phyloP scores from a whole-genome alignment of 2,888 invertebrate genomes.

The Drosophila infuscata region DNA sequence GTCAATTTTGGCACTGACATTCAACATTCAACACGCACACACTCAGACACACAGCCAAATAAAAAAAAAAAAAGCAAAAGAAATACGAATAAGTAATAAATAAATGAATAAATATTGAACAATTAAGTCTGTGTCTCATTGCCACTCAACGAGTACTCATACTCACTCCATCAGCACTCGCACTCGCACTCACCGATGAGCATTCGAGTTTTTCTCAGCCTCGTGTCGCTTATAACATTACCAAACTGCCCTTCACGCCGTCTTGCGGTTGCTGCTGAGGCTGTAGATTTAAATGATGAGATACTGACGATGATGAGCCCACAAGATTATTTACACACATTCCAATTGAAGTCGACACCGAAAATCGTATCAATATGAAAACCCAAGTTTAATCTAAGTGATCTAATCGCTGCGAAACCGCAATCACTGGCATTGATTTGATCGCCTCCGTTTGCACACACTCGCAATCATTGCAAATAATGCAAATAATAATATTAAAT shows the following conservation, averaged over 20 bases:
- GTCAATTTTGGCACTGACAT: conserved; percentile 45
- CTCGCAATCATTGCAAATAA: conserved; percentile 42
- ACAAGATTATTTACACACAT: conserved; percentile 57
- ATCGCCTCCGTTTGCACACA: conserved; percentile 42
- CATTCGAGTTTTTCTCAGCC: conserved; percentile 64
- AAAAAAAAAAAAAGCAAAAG: conserved; percentile 2
- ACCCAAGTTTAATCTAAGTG: conserved; percentile 48
- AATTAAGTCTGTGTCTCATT: conserved; percentile 67
- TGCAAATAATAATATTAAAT: conserved; percentile 15
- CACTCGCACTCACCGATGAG: conserved; percentile 38
- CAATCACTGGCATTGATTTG: conserved; percentile 60
- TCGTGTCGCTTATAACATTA: conserved; percentile 76
- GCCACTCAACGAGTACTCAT: conserved; percentile 48
- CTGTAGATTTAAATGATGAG: conserved; percentile 18
- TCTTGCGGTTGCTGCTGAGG: conserved; percentile 52
- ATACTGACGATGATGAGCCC: conserved; percentile 34
- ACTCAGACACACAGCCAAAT: conserved; percentile 11
- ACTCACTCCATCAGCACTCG: conserved; percentile 36
- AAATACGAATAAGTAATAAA: conserved; percentile 50
- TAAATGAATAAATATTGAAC: conserved; percentile 74
- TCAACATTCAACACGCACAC: conserved; percentile 20
- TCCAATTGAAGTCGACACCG: conserved; percentile 24
- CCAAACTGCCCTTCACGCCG: conserved; percentile 75
- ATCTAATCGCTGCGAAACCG: conserved; percentile 62
- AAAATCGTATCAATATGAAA: conserved; percentile 39